A percentile compares a stretch with the other conserved stretches of the same genome.
Evolutionary conservation across 2,797 vertebrate genomes (phyloP).

Genomic region (Microcaecilia unicolor): DNA sequence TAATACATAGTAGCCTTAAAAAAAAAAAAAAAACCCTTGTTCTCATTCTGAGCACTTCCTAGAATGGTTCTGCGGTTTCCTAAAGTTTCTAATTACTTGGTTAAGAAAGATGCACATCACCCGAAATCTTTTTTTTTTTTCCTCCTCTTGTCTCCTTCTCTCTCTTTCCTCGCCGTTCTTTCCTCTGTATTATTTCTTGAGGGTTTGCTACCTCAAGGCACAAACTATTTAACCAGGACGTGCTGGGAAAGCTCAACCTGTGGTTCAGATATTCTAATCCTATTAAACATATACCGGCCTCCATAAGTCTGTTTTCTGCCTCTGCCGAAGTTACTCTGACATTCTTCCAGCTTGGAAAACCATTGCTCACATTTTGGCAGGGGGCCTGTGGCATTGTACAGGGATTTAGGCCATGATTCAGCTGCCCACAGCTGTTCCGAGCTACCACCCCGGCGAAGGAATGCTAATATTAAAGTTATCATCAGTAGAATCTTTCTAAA

Average conservation of each 20-base stretch:
- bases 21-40: too few species aligned
- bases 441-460: constrained; percentile 45
- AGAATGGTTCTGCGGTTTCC: too few species aligned
- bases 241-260: constrained; percentile 26
- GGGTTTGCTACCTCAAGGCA: neutral
- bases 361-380: constrained; percentile 30
- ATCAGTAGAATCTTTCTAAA: constrained; percentile 5
- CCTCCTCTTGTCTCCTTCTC: too few species aligned
- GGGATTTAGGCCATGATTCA: constrained; percentile 39
- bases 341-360: constrained; percentile 32
- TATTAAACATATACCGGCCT: constrained; percentile 40
- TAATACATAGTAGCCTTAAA: too few species aligned
- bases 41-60: too few species aligned
- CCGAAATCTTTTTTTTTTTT: too few species aligned
- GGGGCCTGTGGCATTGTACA: constrained; percentile 15
- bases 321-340: constrained; percentile 1
- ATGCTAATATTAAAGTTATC: constrained; percentile 29
- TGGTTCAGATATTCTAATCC: constrained; percentile 37
- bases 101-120: too few species aligned
- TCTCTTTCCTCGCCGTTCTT: neutral
- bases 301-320: constrained; percentile 21
- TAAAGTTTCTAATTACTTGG: too few species aligned
- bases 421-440: constrained; percentile 49
- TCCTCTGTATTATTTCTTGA: neutral
- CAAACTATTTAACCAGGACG: constrained; percentile 21